Evolutionary conservation across 1,140 invertebrate genomes (phyloP), one percentile per base, ranked within the genome.

Genomic region (Choristoneura fumiferana): DNA sequence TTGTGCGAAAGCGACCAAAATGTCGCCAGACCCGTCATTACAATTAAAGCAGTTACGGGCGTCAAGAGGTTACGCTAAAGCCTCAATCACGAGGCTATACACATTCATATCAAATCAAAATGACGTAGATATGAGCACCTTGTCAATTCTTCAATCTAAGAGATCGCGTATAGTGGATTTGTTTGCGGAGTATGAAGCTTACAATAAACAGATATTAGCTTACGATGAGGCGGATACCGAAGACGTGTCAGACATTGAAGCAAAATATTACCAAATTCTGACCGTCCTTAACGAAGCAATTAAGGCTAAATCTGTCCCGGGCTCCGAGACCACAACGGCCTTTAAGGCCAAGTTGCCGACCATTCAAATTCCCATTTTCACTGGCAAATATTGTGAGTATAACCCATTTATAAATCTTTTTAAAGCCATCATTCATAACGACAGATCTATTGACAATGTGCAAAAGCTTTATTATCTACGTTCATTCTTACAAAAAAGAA

Each of bases 341-440:
- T 12, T 10, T 22, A 39, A 10, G 13, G 53, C 36, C 9, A 56
- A 56, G 15, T 39, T 56, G 29, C 54, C 54, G 10, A 39, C 37
- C 1, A 39, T 56, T 4, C 10, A 56, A 22, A 39, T 56, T 0
- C 9, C 38, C 9, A 1, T 17, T 1, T 56, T 39, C 12, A 37
- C 54, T 18, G 54, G 54, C 12, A 39, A 37, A 36, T 56, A 56
- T 10, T 18, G 54, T 29, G 36, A 56, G 13, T 56, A 56, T 13
- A 33, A 12, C 0, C 34, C 6, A 29, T 56, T 56, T 13, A 56
- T 56, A 10, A 22, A 9, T 2, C 22, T 56, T 4, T 56, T 56
- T 12, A 56, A 39, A 13, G 17, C 54, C 0, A 39, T 56, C 6
- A 56, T 56, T 0, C n/a, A n/a, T n/a, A n/a, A n/a, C n/a, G n/a